Conservation (phyloP, 2,888 invertebrate species). For the Coenonympha glycerion region DNA sequence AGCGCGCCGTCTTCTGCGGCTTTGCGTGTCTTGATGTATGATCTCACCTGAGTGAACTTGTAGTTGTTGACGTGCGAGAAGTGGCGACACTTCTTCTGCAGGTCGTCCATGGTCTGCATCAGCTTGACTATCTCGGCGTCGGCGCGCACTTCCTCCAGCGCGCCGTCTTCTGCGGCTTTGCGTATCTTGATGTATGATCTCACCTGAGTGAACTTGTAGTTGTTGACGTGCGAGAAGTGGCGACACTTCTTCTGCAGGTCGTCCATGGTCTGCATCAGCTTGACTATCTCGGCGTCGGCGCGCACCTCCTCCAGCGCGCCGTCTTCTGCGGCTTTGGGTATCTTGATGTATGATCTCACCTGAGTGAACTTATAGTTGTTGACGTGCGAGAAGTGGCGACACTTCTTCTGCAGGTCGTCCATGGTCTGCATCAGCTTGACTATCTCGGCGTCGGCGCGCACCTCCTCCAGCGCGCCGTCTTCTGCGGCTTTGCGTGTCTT, state of each 20-base stretch:
- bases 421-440: too few species aligned
- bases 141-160: conserved; percentile 80
- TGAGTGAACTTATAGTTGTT: too few species aligned
- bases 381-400: too few species aligned
- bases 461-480: too few species aligned
- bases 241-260: conserved; percentile 82
- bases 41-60: conserved; percentile 69
- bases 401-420: too few species aligned
- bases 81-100: conserved; percentile 81
- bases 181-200: conserved; percentile 78
- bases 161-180: conserved; percentile 79
- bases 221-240: conserved; percentile 79
- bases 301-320: conserved; percentile 80
- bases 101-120: conserved; percentile 79
- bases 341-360: too few species aligned
- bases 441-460: too few species aligned
- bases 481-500: too few species aligned
- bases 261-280: conserved; percentile 79
- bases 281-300: conserved; percentile 80
- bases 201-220: conserved; percentile 75
- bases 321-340: conserved; percentile 79
- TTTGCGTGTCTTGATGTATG: conserved; percentile 79
- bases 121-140: conserved; percentile 81
- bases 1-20: conserved; percentile 79
- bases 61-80: conserved; percentile 80